These are phyloP conservation scores for Mormyrops boulengeri DNA, from an alignment of 2,797 vertebrate species.

Conservation along the genomic window DNA sequence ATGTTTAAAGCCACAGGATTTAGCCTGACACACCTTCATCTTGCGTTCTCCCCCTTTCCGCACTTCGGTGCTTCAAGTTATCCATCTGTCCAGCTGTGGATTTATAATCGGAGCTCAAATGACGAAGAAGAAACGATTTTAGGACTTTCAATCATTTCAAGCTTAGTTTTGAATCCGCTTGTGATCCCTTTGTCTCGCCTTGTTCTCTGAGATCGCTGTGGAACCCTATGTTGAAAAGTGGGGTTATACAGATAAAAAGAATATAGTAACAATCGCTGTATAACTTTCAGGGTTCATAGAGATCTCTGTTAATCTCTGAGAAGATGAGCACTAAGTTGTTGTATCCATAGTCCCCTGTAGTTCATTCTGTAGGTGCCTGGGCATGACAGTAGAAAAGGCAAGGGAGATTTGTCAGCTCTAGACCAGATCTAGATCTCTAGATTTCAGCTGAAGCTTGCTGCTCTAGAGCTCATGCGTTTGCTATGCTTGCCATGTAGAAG, in stretches of 20 bases:
- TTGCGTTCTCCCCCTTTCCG: neutral
- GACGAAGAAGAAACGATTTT: neutral
- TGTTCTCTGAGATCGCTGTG: neutral
- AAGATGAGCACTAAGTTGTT: neutral
- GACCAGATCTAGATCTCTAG: neutral
- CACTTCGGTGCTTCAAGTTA: neutral
- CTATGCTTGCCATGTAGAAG: neutral
- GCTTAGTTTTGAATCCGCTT: neutral
- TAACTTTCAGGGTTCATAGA: neutral
- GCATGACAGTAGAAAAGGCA: neutral
- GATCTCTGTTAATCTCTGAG: neutral
- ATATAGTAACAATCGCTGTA: neutral
- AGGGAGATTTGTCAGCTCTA: constrained; percentile 3
- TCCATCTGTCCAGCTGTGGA: neutral
- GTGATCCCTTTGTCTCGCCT: neutral
- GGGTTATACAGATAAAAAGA: neutral
- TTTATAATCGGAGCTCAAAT: neutral
- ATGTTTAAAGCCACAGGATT: neutral
- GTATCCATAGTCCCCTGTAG: neutral
- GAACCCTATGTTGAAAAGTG: neutral
- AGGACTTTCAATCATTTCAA: neutral
- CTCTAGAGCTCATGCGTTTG: neutral
- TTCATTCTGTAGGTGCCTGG: neutral
- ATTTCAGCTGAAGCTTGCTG: neutral
- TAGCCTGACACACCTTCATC: neutral